phyloP scores from a whole-genome alignment of 2,113 vertebrate genomes.

The Onychorhynchus coronatus region DNA sequence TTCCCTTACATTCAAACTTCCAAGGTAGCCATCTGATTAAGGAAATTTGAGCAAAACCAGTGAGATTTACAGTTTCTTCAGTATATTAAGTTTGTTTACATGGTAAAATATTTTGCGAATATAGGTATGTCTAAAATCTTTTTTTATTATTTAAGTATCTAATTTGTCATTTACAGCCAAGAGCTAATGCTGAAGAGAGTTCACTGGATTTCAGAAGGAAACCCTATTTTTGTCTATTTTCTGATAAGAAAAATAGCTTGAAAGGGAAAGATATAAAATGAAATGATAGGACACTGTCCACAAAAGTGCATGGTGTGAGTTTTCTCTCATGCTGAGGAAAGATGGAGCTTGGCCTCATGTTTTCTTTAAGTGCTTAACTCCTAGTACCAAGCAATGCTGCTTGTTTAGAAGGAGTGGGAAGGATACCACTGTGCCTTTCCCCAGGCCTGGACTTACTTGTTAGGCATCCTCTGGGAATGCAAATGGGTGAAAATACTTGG shows the following conservation, averaged over 20 bases:
- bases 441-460: too few species aligned
- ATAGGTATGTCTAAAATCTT: background rate
- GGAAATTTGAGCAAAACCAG: background rate
- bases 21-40: background rate
- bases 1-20: background rate
- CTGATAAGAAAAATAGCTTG: background rate
- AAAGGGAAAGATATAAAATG: background rate
- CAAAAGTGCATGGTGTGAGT: background rate
- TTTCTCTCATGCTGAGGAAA: background rate
- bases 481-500: background rate
- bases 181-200: background rate
- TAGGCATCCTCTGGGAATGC: background rate
- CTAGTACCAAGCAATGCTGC: background rate
- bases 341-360: background rate
- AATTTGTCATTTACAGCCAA: background rate
- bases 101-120: background rate
- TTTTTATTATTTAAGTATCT: background rate
- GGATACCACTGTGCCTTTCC: background rate
- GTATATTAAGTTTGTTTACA: background rate
- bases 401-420: background rate
- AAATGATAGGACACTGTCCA: background rate
- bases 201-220: background rate
- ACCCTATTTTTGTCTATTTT: background rate
- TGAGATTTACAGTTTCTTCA: background rate
- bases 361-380: background rate